Evolutionary conservation across 2,888 invertebrate genomes (phyloP), one percentile per base, ranked within the genome.

Genomic region (Trichopria drosophilae): DNA sequence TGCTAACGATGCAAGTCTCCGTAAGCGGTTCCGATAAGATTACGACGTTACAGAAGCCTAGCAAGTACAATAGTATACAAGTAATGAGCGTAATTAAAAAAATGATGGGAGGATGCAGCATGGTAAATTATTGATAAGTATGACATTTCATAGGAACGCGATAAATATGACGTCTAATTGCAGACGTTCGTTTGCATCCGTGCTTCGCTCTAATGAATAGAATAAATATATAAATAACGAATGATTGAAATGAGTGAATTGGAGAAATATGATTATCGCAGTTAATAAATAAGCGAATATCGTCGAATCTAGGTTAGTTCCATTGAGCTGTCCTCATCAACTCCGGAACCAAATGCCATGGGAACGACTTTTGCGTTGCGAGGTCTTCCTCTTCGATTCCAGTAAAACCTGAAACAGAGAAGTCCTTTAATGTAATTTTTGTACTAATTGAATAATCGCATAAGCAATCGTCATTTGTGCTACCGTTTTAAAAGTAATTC

Each of bases 281-380:
- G n/a, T n/a, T n/a, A n/a, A n/a, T n/a, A n/a, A n/a, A n/a, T n/a
- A n/a, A n/a, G n/a, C n/a, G n/a, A n/a, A n/a, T 46, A 57, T 46
- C 35, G 57, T 40, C 46, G 42, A 49, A 53, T 55, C 50, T 43
- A 55, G 37, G 45, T 72, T 75, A 80, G 66, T 86, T 85, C 88
- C 88, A 88, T 68, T 83, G 77, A 70, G 85, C 80, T 57, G 83
- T 80, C 71, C 82, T 78, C 62, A 85, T 82, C 66, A 90, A 78
- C 72, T 87, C 85, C 66, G 82, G 80, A 52, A 87, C 86, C 77
- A 86, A 85, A 73, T 86, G 81, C 88, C 89, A 90, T 45, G 90
- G 90, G 71, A 90, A 88, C 13, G 84, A 82, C 13, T 86, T 85
- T 68, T 80, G 76, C 57, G 78, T 75, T 57, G 76, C 69, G 18